Conservation (phyloP, 2,888 invertebrate genomes). For the Lacanobia oleracea region DNA sequence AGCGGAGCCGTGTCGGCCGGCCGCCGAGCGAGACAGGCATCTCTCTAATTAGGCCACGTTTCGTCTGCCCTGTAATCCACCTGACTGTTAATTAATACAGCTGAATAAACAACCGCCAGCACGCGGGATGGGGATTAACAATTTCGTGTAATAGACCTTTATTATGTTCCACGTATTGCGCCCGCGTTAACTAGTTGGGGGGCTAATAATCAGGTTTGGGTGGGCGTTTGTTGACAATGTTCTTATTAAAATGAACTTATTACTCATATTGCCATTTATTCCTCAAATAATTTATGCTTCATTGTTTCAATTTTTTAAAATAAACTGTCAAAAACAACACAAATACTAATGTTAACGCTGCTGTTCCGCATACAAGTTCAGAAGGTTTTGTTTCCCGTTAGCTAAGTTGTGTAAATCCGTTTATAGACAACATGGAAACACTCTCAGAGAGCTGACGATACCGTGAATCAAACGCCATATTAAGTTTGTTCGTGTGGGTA, state of each 20-base stretch:
- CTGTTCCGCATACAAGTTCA: background rate
- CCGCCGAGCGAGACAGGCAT: conserved; percentile 64
- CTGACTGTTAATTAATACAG: conserved; percentile 77
- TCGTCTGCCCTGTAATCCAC: conserved; percentile 76
- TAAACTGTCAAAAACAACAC: background rate
- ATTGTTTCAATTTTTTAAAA: background rate
- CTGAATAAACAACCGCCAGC: conserved; percentile 74
- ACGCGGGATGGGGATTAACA: conserved; percentile 68
- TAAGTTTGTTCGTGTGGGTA: conserved; percentile 81
- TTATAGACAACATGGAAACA: conserved; percentile 55
- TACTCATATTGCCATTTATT: conserved; percentile 2
- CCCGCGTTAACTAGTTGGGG: conserved; percentile 53
- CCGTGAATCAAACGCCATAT: conserved; percentile 72
- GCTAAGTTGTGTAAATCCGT: conserved; percentile 32
- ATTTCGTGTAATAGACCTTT: conserved; percentile 66
- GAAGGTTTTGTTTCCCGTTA: conserved; percentile 28
- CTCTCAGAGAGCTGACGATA: conserved; percentile 60
- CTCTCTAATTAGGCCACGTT: conserved; percentile 78
- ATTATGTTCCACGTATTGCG: conserved; percentile 59
- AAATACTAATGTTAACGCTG: background rate
- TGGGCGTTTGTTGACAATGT: conserved; percentile 29
- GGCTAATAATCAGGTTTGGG: conserved; percentile 29
- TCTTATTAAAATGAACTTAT: conserved; percentile 10
- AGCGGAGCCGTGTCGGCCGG: conserved; percentile 52
- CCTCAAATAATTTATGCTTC: background rate